Base-by-base conservation (phyloP, 2,113 vertebrate species). In the Halcyon senegalensis region DNA sequence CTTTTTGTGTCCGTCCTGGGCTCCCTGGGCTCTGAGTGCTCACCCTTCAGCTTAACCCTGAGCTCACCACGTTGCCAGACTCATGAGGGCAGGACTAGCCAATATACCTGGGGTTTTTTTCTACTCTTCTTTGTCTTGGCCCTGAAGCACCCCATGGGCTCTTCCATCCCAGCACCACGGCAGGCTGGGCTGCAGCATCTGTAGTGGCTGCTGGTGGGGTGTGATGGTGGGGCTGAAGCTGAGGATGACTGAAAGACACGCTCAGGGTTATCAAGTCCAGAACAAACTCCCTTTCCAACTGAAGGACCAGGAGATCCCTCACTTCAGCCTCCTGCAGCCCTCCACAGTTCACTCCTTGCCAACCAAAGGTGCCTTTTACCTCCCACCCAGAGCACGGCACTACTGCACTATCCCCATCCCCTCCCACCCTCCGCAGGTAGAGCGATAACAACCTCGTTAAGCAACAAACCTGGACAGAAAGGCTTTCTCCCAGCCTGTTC, bases 141-240 rank as follows among this genome's bases (percentile, higher is more conserved):
- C 33, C 33, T 35, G 64, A 44, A n/a, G 37, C 19, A 16, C 16
- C 23, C 37, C 7, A 4, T 0, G 33, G 43, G 33, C 19, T 11
- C 11, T 8, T 13, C 68, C 50, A 33, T 0, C 21, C n/a, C 69
- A 14, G 46, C 1, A 5, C 50, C 5, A 0, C 0, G 25, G 19
- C 4, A 39, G 19, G 8, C 78, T 21, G 33, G 58, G 46, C 59
- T 41, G 87, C 43, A 6, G 63, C 44, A 1, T 2, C 10, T 2
- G 13, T 1, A 6, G 43, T 7, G 37, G 27, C 27, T 3, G 53
- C 21, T 1, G 27, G 25, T 2, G 8, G 0, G 1, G 35, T 16
- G 18, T 8, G 51, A 53, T 53, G 51, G 3, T 1, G 59, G 35
- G 44, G 59, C n/a, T 51, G 51, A 16, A 33, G 35, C 41, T 16